Conservation (phyloP, 2,113 vertebrate species). For the Scolopax mira region DNA sequence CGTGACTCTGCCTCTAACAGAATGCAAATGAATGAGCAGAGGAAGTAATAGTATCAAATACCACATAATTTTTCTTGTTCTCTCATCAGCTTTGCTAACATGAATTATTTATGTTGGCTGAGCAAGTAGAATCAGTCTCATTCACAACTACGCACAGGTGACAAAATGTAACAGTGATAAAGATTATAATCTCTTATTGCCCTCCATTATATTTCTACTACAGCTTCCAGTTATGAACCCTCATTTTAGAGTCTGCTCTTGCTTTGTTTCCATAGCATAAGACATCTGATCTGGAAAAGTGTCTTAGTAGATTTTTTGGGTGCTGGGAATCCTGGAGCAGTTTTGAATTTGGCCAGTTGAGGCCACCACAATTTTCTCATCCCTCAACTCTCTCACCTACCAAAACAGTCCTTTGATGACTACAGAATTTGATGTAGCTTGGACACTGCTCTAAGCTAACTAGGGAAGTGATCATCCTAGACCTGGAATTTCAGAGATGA, state of each 20-base stretch:
- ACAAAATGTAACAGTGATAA: constrained; percentile 10
- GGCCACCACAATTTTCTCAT: neutral
- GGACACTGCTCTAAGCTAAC: neutral
- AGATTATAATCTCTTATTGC: neutral
- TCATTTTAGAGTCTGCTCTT: neutral
- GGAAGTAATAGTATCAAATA: neutral
- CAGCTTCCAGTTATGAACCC: neutral
- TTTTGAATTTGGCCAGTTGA: neutral
- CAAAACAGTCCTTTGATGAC: neutral
- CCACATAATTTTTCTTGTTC: constrained; percentile 21
- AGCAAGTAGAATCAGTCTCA: neutral
- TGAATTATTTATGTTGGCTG: constrained; percentile 47
- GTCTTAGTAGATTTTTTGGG: neutral
- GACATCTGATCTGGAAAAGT: neutral
- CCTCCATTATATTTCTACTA: neutral
- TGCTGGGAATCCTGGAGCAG: neutral
- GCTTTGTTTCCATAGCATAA: neutral
- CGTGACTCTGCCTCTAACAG: neutral
- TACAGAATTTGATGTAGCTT: neutral
- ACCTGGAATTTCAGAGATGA: neutral
- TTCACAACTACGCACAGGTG: neutral
- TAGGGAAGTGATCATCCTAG: neutral
- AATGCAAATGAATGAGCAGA: constrained; percentile 23
- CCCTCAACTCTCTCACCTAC: neutral
- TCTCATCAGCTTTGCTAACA: constrained; percentile 11